A percentile compares a stretch with the other conserved stretches of the same genome.
These are phyloP conservation scores for Noctua janthina DNA, from an alignment of 2,888 invertebrate species.

Conservation along the genomic window DNA sequence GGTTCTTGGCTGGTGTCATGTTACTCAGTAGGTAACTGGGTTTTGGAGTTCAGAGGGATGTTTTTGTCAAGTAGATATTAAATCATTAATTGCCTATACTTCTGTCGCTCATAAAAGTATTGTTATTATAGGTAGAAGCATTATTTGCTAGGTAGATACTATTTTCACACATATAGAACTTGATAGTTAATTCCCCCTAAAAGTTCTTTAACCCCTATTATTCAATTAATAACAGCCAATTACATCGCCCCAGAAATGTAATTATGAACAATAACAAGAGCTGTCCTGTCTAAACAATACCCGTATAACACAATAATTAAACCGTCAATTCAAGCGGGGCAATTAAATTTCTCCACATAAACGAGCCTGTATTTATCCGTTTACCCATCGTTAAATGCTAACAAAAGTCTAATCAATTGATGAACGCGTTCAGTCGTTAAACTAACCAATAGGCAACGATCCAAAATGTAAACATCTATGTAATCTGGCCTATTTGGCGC, in stretches of 20 bases:
- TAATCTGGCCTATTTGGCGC: neutral
- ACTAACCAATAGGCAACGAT: neutral
- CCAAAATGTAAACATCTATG: neutral
- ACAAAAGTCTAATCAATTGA: constrained; percentile 37
- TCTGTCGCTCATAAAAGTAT: constrained; percentile 92
- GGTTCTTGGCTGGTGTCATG: neutral
- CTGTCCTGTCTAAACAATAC: constrained; percentile 25
- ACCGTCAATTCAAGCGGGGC: constrained; percentile 29
- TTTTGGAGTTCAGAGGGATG: neutral
- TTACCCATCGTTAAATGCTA: constrained; percentile 17
- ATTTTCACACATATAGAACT: neutral
- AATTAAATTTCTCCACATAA: constrained; percentile 42
- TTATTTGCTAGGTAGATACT: too few species aligned
- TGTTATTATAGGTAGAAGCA: constrained; percentile 81
- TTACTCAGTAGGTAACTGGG: neutral
- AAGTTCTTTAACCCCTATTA: neutral
- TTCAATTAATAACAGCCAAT: neutral
- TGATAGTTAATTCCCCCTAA: neutral
- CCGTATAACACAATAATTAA: constrained; percentile 20
- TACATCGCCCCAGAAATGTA: neutral
- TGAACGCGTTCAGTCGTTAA: constrained; percentile 1
- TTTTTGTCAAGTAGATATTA: constrained; percentile 93
- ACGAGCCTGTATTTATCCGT: constrained; percentile 1
- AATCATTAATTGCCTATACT: constrained; percentile 94
- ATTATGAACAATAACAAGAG: constrained; percentile 20